Percentiles rank a stretch among this genome's conserved stretches.
Evolutionary conservation across 2,113 vertebrate genomes (phyloP).

Genomic region (Otocyon megalotis): DNA sequence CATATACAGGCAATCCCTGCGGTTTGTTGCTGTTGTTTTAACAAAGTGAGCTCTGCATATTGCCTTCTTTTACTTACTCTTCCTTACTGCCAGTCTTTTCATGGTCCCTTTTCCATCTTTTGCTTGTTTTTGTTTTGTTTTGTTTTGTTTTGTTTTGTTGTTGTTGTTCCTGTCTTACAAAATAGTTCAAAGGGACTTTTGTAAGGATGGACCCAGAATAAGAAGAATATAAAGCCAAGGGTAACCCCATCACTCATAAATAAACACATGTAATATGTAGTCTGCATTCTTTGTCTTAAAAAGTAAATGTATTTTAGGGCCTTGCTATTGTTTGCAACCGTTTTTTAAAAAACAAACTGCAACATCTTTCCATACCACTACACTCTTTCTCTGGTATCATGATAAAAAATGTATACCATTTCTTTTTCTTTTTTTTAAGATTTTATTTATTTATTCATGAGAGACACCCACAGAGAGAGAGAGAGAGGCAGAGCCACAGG

Average conservation of each 20-base stretch:
- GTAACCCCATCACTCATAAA: background rate
- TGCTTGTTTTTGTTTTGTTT: background rate
- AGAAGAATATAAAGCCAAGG: background rate
- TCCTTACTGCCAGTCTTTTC: background rate
- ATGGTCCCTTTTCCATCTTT: background rate
- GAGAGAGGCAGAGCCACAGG: no score
- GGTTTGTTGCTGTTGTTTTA: background rate
- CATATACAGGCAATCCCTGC: background rate
- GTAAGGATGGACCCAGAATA: background rate
- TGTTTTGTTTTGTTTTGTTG: background rate
- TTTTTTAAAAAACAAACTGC: background rate
- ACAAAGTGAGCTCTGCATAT: background rate
- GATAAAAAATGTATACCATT: background rate
- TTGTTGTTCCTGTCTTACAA: background rate
- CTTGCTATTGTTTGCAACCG: background rate
- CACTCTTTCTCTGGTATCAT: background rate
- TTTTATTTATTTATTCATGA: no score
- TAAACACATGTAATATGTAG: background rate
- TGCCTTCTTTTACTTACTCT: background rate
- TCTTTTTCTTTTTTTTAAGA: background rate
- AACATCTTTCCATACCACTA: background rate
- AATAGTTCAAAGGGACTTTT: background rate
- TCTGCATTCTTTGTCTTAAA: background rate
- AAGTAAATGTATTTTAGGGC: background rate
- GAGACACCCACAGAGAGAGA: no score